Evolutionary conservation across 2,113 vertebrate genomes (phyloP), one percentile per base, ranked within the genome.

Genomic region (Scomber colias): DNA sequence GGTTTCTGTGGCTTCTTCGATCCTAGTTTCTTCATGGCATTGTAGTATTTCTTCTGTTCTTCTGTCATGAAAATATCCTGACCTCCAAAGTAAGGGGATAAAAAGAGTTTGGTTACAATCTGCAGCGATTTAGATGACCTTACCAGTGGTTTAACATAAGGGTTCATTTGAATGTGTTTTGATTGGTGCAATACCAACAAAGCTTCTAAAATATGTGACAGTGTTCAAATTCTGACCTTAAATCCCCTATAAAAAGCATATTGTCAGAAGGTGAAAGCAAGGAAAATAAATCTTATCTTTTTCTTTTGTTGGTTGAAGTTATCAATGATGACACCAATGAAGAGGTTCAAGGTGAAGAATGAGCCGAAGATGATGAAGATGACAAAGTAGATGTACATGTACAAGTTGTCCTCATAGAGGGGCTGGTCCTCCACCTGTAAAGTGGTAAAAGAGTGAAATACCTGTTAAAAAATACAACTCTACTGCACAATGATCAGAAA

Each of bases 271-370:
- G 17, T 62, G 21, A 67, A 68, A 76, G 44, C 54, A n/a, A 71
- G 61, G 46, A 75, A 87, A 84, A 73, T 19, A 63, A 73, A 57
- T 70, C 98, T 97, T 97, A 99, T 99, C 98, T 99, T 99, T 97
- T 99, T 99, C 96, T 99, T 99, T 31, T 99, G 98, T 75, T 99
- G 98, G 67, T 99, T 99, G 96, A 99, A 99, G 96, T 99, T 99
- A 87, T 99, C 98, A 9, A 99, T 99, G 96, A 99, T 99, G 93
- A 99, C 98, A 94, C 98, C 98, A 74, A 99, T 99, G 94, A 99
- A 99, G 90, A 99, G 95, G 84, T 99, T 99, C 24, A 99, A 94
- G 75, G 98, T 99, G 93, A 99, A 99, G 92, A 99, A 99, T 55
- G 98, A 99, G 53, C 98, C 98, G 1, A 99, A 99, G 94, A 99